Evolutionary conservation across 2,113 vertebrate genomes (phyloP), one percentile per base, ranked within the genome.

Genomic region (Dasyornis broadbenti): DNA sequence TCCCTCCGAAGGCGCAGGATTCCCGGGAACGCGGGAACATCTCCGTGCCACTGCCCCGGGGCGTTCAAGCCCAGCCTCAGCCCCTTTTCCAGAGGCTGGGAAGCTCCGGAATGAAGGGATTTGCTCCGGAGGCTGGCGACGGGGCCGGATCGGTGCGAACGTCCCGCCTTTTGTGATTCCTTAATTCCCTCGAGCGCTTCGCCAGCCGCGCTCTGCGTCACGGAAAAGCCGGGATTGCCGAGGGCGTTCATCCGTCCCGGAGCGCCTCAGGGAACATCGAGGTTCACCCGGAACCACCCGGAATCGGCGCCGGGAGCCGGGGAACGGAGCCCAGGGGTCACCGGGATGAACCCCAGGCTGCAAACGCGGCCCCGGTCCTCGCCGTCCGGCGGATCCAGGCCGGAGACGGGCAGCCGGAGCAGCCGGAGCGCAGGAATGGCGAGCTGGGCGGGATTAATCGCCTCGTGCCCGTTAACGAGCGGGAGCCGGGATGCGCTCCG

Each of bases 361-460:
- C 31, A 54, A 82, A n/a, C 39, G 18, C 0, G 0, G 6, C 1
- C 1, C 89, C 57, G 66, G 20, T 9, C 65, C 50, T 42, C 5
- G 52, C 9, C 30, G 4, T 19, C 11, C 1, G 0, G 24, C 23
- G 21, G 19, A 39, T 39, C 23, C 1, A 20, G 57, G 40, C 33
- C 47, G 12, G 40, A 9, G 6, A 11, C 0, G 4, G 61, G 24
- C 47, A 59, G 31, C 65, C 33, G 78, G 66, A 71, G 65, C 76
- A 64, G 83, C 68, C 72, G 7, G 6, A 47, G 23, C 0, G 8
- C 42, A 42, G 59, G 33, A 63, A 88, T 44, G 70, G 49, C 2
- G 65, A 91, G 71, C 53, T 79, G 13, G 4, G 18, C 8, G 2
- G 13, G 40, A 20, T 78, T 78, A 78, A 91, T 79, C 50, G 31